Evolutionary conservation across 1,140 invertebrate genomes (phyloP), one percentile per base, ranked within the genome.

Genomic region (Neodiprion virginianus): DNA sequence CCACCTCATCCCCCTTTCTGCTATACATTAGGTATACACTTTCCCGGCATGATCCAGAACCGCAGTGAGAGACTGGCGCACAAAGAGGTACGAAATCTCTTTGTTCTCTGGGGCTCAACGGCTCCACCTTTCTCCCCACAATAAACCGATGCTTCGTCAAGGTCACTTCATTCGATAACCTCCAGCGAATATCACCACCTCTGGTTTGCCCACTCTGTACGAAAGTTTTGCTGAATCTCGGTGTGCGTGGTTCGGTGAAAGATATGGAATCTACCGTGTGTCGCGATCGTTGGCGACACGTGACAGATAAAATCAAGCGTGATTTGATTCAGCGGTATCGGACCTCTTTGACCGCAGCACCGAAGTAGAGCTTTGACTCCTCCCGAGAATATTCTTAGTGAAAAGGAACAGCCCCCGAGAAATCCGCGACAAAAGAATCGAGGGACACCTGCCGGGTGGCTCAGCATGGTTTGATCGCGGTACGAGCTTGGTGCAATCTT

Each of bases 61-160:
- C 53, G 53, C 53, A 8, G n/a, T 40, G 28, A 61, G 53, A 61
- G 53, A 61, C 78, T 79, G 78, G 76, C 76, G 79, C 79, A 84
- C 82, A 84, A 84, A 84, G 81, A 80, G 78, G 79, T 79, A 82
- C 80, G 82, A 81, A 85, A 81, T 77, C 78, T 82, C 83, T 84
- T 84, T 85, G 83, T 84, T 83, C 83, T 80, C 81, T 75, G 77
- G 11, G 53, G 79, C 79, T 83, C 81, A 84, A 84, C 81, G 82
- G 80, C 78, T 81, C 81, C 78, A 72, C 53, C 11, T 61, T 61
- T 14, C 74, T 80, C 78, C 78, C 78, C 79, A 75, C 80, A 79
- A 79, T 79, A 81, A 82, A 21, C 67, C 23, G 40, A 21, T 47
- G 79, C 84, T 84, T 84, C 84, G 83, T 82, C 83, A 85, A 84